phyloP scores from a whole-genome alignment of 53 echinoderm and acorn worm species.

The Patiria pectinifera region DNA sequence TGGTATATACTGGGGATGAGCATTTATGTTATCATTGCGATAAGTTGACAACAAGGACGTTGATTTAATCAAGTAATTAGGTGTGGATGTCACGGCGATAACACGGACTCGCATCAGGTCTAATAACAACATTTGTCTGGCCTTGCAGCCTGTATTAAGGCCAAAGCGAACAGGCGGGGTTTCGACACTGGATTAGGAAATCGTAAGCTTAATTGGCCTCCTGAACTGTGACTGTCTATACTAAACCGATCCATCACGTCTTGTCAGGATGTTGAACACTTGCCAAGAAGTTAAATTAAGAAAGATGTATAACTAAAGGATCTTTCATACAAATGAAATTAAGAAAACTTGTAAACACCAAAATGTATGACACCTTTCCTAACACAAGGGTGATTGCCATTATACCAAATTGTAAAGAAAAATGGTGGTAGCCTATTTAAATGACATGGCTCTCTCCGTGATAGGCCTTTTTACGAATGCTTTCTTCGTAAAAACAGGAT shows the following conservation, averaged over 20 bases:
- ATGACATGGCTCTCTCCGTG: neutral
- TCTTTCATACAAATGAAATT: neutral
- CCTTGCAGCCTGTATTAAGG: neutral
- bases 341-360: neutral
- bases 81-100: constrained; percentile 56
- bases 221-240: neutral
- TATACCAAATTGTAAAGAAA: too few relatives aligned
- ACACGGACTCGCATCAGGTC: constrained; percentile 25
- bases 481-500: neutral
- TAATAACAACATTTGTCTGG: constrained; percentile 34
- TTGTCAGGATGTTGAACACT: neutral
- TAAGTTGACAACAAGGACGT: constrained; percentile 60
- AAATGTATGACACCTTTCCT: neutral
- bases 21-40: constrained; percentile 60
- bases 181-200: neutral
- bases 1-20: constrained; percentile 3
- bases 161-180: neutral
- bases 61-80: constrained; percentile 67
- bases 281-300: neutral
- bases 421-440: neutral
- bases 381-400: too few relatives aligned
- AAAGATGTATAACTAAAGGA: neutral
- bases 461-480: neutral
- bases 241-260: neutral
- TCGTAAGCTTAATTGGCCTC: neutral